Conservation (phyloP, 2,888 invertebrate species). For the Pammene fasciana region DNA sequence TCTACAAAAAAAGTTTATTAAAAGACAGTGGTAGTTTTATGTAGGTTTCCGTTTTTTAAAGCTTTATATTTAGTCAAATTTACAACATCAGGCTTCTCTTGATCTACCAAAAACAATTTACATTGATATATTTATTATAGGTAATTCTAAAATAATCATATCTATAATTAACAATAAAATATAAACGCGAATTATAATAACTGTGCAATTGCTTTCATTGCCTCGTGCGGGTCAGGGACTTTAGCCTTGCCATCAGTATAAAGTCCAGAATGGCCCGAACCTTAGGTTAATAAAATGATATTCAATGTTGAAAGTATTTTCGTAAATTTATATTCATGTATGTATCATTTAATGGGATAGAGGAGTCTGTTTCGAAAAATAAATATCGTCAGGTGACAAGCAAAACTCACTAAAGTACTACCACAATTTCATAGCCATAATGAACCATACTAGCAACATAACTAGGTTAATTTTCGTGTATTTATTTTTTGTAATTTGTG, state of each 20-base stretch:
- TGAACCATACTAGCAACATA: too few species aligned
- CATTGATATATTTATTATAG: constrained; percentile 15
- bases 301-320: constrained; percentile 60
- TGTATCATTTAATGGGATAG: constrained; percentile 46
- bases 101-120: not conserved
- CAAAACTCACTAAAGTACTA: too few species aligned
- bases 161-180: constrained; percentile 21
- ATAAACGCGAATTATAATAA: constrained; percentile 40
- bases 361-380: constrained; percentile 26
- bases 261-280: constrained; percentile 7
- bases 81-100: too few species aligned
- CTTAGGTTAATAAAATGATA: constrained; percentile 43
- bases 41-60: too few species aligned
- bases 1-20: too few species aligned
- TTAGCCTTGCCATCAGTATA: constrained; percentile 20
- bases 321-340: constrained; percentile 43
- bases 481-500: too few species aligned
- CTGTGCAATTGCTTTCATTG: constrained; percentile 48
- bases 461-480: too few species aligned
- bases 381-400: not conserved
- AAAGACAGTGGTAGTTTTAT: too few species aligned
- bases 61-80: too few species aligned
- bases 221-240: constrained; percentile 39
- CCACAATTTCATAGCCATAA: too few species aligned
- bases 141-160: constrained; percentile 28